Conservation (phyloP, 2,888 invertebrate species). For the Bembecia ichneumoniformis region DNA sequence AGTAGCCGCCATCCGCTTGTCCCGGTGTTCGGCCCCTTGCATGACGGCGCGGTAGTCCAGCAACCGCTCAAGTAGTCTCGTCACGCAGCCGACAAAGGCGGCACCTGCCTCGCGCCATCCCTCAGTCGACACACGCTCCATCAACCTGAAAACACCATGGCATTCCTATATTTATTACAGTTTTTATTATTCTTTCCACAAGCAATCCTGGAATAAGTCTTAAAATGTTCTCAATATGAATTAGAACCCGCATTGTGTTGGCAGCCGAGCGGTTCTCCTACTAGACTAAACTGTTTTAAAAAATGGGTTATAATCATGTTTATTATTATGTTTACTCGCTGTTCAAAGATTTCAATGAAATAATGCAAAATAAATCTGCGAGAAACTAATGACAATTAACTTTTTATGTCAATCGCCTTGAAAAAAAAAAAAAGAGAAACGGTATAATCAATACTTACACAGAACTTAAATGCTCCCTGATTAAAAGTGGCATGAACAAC, state of each 20-base stretch:
- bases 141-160: conserved; percentile 67
- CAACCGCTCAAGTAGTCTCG: conserved; percentile 87
- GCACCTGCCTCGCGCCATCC: conserved; percentile 93
- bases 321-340: no score
- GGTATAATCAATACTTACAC: conserved; percentile 80
- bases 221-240: no score
- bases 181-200: no score
- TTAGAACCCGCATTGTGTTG: no score
- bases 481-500: conserved; percentile 34
- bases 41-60: conserved; percentile 95
- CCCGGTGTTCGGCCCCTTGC: conserved; percentile 94
- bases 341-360: no score
- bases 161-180: no score
- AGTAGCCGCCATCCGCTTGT: conserved; percentile 96
- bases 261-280: no score
- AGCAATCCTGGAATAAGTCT: no score
- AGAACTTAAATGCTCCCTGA: conserved; percentile 92
- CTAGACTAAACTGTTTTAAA: no score
- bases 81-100: conserved; percentile 93
- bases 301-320: no score
- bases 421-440: neutral
- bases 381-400: no score
- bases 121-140: conserved; percentile 88
- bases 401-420: neutral
- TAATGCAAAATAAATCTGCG: no score